Percentiles rank a stretch among this genome's conserved stretches.
These are phyloP conservation scores for Hybos culiciformis DNA, from an alignment of 2,888 invertebrate species.

Conservation along the genomic window DNA sequence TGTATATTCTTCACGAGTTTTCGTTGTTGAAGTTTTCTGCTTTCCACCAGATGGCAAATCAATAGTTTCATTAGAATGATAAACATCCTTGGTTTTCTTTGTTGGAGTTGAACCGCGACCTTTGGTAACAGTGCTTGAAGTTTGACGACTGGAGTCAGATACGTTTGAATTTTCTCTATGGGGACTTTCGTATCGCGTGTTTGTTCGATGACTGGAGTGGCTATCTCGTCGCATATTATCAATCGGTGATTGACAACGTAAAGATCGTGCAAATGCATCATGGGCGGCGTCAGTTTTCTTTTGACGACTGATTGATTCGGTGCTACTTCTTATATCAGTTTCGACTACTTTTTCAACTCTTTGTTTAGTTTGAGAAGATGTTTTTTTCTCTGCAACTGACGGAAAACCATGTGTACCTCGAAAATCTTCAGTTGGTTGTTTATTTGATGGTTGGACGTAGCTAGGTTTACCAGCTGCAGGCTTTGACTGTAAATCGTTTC, in stretches of 20 bases:
- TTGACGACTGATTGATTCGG: conserved; percentile 17
- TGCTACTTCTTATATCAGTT: conserved; percentile 22
- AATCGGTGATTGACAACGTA: conserved; percentile 51
- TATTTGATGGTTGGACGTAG: conserved; percentile 9
- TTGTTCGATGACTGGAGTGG: conserved; percentile 21
- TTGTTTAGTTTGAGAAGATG: conserved; percentile 2
- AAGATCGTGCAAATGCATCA: conserved; percentile 59
- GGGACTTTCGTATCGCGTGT: conserved; percentile 26
- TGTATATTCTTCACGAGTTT: background rate
- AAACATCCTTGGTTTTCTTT: conserved; percentile 20
- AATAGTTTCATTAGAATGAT: conserved; percentile 23
- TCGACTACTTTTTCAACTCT: conserved; percentile 13
- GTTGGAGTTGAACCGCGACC: background rate
- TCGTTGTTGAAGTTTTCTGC: conserved; percentile 11
- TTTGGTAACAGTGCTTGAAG: conserved; percentile 16
- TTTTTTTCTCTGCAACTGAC: background rate
- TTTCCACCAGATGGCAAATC: conserved; percentile 13
- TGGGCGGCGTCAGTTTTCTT: conserved; percentile 49
- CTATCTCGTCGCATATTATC: conserved; percentile 41
- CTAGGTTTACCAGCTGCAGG: conserved; percentile 7
- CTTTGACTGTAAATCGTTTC: conserved; percentile 13
- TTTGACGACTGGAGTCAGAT: conserved; percentile 17
- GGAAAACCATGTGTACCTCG: background rate
- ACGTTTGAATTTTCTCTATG: conserved; percentile 24
- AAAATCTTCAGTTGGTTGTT: background rate